Conservation (phyloP, 1,140 invertebrate genomes). For the Ceratina australensis region DNA sequence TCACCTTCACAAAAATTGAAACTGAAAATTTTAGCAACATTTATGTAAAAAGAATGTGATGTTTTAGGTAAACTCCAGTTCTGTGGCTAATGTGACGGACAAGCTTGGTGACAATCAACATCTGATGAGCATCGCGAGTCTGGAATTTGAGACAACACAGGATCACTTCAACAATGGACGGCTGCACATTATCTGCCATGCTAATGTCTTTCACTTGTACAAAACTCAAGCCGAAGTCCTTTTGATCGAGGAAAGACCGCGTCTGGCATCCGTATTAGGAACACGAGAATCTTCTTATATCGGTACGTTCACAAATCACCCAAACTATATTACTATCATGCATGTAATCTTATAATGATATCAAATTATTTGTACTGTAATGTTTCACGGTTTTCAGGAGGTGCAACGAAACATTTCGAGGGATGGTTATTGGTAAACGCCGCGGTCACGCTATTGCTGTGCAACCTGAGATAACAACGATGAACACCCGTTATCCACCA, state of each 20-base stretch:
- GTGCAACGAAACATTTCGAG: constrained; percentile 59
- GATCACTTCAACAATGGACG: constrained; percentile 83
- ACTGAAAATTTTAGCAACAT: no score
- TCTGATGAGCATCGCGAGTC: constrained; percentile 64
- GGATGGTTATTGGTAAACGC: constrained; percentile 67
- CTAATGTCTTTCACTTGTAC: constrained; percentile 83
- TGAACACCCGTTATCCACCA: constrained; percentile 59
- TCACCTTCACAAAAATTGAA: no score
- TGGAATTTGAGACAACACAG: constrained; percentile 81
- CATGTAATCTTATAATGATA: neutral
- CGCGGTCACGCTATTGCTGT: constrained; percentile 66
- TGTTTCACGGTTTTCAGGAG: constrained; percentile 63
- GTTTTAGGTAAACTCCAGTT: constrained; percentile 73
- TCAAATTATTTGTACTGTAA: no score
- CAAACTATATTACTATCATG: no score
- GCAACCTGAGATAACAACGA: constrained; percentile 76
- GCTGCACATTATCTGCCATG: constrained; percentile 83
- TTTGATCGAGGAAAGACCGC: constrained; percentile 84
- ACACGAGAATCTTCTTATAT: constrained; percentile 81
- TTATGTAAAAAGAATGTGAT: constrained; percentile 1
- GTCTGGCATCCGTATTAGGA: constrained; percentile 84
- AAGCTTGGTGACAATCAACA: constrained; percentile 73
- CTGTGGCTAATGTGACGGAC: constrained; percentile 74
- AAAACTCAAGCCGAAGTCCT: constrained; percentile 78
- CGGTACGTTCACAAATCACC: constrained; percentile 56